Evolutionary conservation across 2,888 invertebrate species (phyloP).

Genomic region (Gari tellinella): DNA sequence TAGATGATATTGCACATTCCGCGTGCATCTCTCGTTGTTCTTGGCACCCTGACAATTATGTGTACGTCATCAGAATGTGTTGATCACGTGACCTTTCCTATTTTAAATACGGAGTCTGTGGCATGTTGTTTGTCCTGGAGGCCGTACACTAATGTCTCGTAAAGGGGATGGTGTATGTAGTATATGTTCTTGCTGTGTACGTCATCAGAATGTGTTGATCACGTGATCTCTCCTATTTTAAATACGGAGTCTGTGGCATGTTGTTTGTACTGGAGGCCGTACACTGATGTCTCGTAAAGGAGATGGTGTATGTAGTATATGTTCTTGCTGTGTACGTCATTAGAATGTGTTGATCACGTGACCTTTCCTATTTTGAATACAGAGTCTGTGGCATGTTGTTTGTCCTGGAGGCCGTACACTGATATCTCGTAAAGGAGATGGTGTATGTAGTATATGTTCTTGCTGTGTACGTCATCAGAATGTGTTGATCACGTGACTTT

Average conservation of each 20-base stretch:
- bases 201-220: too few relatives aligned
- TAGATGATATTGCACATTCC: too few relatives aligned
- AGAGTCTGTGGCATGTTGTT: background rate
- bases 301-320: conserved; percentile 97
- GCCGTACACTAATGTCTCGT: conserved; percentile 84
- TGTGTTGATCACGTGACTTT: conserved; percentile 1
- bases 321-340: too few relatives aligned
- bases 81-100: too few relatives aligned
- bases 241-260: background rate
- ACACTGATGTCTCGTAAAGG: conserved; percentile 88
- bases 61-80: too few relatives aligned
- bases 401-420: conserved; percentile 54
- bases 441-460: conserved; percentile 96
- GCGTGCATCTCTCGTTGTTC: too few relatives aligned
- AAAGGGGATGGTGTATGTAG: conserved; percentile 95
- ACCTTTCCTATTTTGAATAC: too few relatives aligned
- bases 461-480: too few relatives aligned
- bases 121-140: background rate
- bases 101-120: too few relatives aligned
- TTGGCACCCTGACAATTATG: too few relatives aligned
- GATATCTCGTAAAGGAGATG: conserved; percentile 91
- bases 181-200: conserved; percentile 98
- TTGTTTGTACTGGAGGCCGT: conserved; percentile 31
- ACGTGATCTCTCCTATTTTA: conserved; percentile 3
- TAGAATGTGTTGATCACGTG: too few relatives aligned